phyloP scores from a whole-genome alignment of 2,797 vertebrate genomes.

The Amphiprion clarkii region DNA sequence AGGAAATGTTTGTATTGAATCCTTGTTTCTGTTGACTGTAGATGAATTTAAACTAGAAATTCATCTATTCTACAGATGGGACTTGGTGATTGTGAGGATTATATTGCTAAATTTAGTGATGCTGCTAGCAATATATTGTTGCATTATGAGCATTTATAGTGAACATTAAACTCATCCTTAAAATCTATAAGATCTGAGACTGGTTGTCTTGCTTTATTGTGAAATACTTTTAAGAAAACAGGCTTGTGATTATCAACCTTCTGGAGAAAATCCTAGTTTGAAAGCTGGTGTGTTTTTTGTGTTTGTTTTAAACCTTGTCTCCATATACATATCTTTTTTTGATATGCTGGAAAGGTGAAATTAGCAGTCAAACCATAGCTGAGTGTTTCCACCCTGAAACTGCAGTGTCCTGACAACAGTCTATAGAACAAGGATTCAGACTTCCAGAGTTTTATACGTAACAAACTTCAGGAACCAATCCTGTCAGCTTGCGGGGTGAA shows the following conservation, averaged over 20 bases:
- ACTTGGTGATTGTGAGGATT: neutral
- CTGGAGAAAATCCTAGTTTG: neutral
- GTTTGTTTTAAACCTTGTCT: too few species aligned
- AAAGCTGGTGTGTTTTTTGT: too few species aligned
- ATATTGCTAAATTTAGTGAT: neutral
- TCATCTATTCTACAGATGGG: neutral
- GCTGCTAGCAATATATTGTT: neutral
- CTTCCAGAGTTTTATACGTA: too few species aligned
- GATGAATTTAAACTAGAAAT: neutral
- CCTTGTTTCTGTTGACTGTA: neutral
- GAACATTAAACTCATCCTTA: conserved; percentile 7
- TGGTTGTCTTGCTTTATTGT: neutral
- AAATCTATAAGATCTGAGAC: neutral
- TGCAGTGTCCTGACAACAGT: too few species aligned
- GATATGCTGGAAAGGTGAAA: too few species aligned
- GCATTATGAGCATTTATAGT: neutral
- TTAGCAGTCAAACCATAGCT: too few species aligned
- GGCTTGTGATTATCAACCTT: neutral
- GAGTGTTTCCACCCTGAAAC: too few species aligned
- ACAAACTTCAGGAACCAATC: too few species aligned
- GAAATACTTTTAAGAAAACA: neutral
- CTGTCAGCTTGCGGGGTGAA: too few species aligned
- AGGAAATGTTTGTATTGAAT: neutral
- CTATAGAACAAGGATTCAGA: too few species aligned
- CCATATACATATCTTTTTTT: too few species aligned